Percentiles rank a stretch among this genome's conserved stretches.
Conservation (phyloP, 2,888 invertebrate species). For the Lasioglossum villosulum region DNA sequence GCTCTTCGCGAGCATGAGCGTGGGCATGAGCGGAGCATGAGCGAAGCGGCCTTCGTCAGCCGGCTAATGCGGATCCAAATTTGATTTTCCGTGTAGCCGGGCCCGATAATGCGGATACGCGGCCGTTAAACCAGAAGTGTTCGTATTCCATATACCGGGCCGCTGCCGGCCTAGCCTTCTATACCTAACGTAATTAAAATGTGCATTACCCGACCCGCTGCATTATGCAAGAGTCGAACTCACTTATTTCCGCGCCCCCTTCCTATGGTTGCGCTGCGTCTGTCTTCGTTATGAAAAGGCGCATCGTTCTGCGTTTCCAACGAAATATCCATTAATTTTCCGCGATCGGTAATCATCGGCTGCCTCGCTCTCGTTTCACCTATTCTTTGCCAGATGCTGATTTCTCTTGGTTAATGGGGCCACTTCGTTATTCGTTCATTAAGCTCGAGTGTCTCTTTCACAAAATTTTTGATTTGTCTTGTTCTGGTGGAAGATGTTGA, state of each 20-base stretch:
- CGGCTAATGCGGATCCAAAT: constrained; percentile 64
- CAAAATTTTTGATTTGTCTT: not conserved
- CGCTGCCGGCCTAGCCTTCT: constrained; percentile 60
- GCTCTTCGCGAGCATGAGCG: constrained; percentile 6
- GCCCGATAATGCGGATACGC: constrained; percentile 71
- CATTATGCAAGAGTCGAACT: constrained; percentile 65
- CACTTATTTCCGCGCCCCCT: constrained; percentile 22
- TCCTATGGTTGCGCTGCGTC: constrained; percentile 19
- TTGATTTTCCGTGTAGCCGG: constrained; percentile 67
- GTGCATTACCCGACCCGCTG: constrained; percentile 72
- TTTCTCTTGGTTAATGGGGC: not conserved
- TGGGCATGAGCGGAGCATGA: not conserved
- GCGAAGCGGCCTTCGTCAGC: constrained; percentile 46
- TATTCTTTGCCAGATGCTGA: not conserved
- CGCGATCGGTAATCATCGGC: not conserved
- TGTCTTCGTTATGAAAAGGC: constrained; percentile 26
- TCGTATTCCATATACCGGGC: constrained; percentile 59
- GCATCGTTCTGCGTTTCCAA: not conserved
- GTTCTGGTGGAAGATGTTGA: too few species aligned
- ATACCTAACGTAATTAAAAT: constrained; percentile 75
- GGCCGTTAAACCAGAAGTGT: constrained; percentile 69
- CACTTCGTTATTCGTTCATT: not conserved
- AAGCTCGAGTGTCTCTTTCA: not conserved
- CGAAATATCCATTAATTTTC: not conserved
- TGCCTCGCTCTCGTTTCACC: not conserved